A percentile compares a stretch with the other conserved stretches of the same genome.
phyloP scores from a whole-genome alignment of 2,888 invertebrate species.

The Crematogaster levior region DNA sequence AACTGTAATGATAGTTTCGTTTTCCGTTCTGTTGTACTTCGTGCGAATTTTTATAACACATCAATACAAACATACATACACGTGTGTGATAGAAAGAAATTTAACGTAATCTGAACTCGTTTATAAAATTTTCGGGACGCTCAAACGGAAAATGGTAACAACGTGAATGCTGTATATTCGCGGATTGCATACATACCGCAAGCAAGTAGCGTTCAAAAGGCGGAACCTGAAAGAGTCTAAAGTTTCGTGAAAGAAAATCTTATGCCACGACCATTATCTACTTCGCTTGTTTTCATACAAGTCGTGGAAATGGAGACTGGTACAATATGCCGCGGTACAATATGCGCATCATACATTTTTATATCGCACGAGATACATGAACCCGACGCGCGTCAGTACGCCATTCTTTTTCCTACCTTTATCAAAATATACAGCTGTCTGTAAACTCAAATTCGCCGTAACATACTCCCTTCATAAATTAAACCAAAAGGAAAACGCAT shows the following conservation, averaged over 20 bases:
- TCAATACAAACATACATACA: too few species aligned
- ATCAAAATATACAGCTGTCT: slow-evolving; percentile 30
- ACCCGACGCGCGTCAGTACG: neutral
- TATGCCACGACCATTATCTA: slow-evolving; percentile 29
- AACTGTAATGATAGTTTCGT: neutral
- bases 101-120: neutral
- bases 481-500: neutral
- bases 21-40: neutral
- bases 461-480: slow-evolving; percentile 12
- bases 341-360: slow-evolving; percentile 30
- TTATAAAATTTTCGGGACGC: slow-evolving; percentile 13
- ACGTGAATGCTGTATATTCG: neutral
- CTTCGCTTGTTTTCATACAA: slow-evolving; percentile 25
- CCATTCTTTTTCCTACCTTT: slow-evolving; percentile 13
- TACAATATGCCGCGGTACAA: slow-evolving; percentile 20
- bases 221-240: slow-evolving; percentile 22
- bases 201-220: slow-evolving; percentile 30
- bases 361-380: slow-evolving; percentile 24
- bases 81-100: neutral
- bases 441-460: slow-evolving; percentile 20
- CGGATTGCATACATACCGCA: neutral
- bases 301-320: slow-evolving; percentile 22
- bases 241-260: slow-evolving; percentile 40
- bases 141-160: slow-evolving; percentile 27
- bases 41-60: neutral